Conservation (phyloP, 2,888 invertebrate species). For the Drosophila histrio region DNA sequence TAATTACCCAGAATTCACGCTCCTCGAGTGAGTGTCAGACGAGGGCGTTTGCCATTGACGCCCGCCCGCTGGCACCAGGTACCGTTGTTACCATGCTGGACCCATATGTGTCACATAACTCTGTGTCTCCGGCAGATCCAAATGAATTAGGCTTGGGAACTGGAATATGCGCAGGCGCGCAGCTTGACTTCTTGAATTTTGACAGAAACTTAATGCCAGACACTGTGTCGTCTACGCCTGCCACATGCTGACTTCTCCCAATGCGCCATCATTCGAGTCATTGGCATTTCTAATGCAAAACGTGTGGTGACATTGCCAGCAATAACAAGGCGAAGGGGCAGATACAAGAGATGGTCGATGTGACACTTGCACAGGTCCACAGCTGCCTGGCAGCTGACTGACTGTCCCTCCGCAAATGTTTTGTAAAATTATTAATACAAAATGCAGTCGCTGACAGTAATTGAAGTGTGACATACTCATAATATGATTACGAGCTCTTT, state of each 20-base stretch:
- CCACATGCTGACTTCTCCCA: conserved; percentile 68
- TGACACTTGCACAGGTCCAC: conserved; percentile 54
- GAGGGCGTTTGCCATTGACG: conserved; percentile 51
- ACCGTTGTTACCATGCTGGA: conserved; percentile 8
- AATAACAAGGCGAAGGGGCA: neutral
- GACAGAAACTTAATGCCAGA: conserved; percentile 50
- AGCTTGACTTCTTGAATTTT: conserved; percentile 59
- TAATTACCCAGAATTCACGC: conserved; percentile 77
- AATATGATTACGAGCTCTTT: conserved; percentile 60
- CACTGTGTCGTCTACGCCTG: conserved; percentile 51
- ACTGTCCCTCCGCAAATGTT: conserved; percentile 37
- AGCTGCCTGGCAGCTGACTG: conserved; percentile 68
- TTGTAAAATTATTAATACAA: conserved; percentile 60
- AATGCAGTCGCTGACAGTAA: conserved; percentile 65
- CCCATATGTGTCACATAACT: conserved; percentile 68
- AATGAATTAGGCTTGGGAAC: conserved; percentile 8
- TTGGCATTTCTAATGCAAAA: conserved; percentile 73
- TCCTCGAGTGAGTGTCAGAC: conserved; percentile 23
- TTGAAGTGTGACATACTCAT: conserved; percentile 72
- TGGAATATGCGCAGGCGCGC: conserved; percentile 65
- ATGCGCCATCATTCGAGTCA: conserved; percentile 30
- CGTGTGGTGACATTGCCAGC: conserved; percentile 56
- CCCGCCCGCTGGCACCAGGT: conserved; percentile 51
- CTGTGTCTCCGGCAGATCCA: conserved; percentile 29
- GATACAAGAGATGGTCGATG: neutral